Conservation (phyloP, 2,113 vertebrate genomes). For the Aphyosemion australe region DNA sequence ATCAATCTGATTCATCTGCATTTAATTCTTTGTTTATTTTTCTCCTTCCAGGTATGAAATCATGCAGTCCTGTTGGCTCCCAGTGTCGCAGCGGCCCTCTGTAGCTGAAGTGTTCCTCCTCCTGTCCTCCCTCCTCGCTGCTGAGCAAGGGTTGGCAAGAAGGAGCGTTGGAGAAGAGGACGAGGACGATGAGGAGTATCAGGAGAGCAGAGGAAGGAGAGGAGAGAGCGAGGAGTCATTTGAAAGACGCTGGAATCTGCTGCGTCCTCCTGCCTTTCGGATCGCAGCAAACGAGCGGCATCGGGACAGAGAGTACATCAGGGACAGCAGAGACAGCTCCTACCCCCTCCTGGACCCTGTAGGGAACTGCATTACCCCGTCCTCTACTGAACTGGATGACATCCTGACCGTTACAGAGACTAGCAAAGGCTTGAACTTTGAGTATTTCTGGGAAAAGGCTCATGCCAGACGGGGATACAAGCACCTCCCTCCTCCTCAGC, state of each 20-base stretch:
- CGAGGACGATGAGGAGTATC: conserved; percentile 78
- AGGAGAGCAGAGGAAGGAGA: conserved; percentile 70
- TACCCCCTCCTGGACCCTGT: conserved; percentile 86
- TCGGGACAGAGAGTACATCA: conserved; percentile 70
- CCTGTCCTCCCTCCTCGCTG: conserved; percentile 87
- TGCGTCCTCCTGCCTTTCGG: conserved; percentile 82
- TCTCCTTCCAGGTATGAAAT: conserved; percentile 86
- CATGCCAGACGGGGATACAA: conserved; percentile 84
- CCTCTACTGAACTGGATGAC: conserved; percentile 86
- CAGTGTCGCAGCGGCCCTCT: conserved; percentile 85
- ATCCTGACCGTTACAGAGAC: conserved; percentile 92
- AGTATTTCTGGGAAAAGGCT: conserved; percentile 93
- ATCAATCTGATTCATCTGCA: conserved; percentile 9
- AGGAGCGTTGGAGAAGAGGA: conserved; percentile 72
- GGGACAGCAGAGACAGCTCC: conserved; percentile 75
- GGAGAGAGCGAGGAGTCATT: conserved; percentile 85
- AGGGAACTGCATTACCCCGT: conserved; percentile 74
- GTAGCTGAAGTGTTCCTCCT: conserved; percentile 89
- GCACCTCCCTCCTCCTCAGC: conserved; percentile 78
- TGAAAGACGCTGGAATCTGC: conserved; percentile 88
- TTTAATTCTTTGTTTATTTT: conserved; percentile 1
- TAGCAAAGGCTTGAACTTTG: conserved; percentile 91
- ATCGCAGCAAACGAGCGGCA: conserved; percentile 67
- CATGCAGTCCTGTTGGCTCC: conserved; percentile 92
- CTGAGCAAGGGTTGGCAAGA: conserved; percentile 70